Base-by-base conservation (phyloP, 1,140 invertebrate genomes). In the Ceratoteleas bidentatus region DNA sequence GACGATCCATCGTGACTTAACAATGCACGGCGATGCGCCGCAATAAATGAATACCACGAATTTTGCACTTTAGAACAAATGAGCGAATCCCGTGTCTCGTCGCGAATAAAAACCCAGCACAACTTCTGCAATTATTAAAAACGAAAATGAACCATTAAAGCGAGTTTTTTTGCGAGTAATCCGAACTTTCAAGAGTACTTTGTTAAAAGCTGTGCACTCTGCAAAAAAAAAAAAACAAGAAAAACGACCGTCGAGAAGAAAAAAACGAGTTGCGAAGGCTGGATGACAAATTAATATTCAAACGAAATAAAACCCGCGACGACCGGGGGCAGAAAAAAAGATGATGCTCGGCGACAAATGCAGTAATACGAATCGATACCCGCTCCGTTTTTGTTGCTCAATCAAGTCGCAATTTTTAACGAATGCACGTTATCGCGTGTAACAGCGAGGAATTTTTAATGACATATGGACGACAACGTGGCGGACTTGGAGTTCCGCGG, bases 401-500 rank as follows among this genome's bases (percentile, higher is more conserved):
- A 79, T 65, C 68, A 73, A 62, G 69, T 69, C 65, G 77, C 69
- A 81, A 81, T 61, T 81, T 81, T 81, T 81, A 81, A 81, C 54
- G 72, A 81, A 75, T 65, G 54, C 53, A 40, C 45, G 56, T 68
- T 79, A 76, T 74, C 58, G 33, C 9, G 33, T 56, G 7, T 77
- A 70, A 74, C 65, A 24, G 61, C 61, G 75, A 56, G 60, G 73
- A 73, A 79, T 83, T 74, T 84, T 81, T 83, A 87, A 88, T 84
- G 85, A 81, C 88, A 88, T 88, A 89, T 89, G 87, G 85, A 88
- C 86, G 84, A 78, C 70, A 70, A 62, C 69, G 57, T 68, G 64
- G 61, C 61, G 53, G 85, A 40, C 57, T 76, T 78, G 76, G 72
- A 73, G 84, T 87, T 88, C 75, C 74, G 73, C 75, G 82, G 69